Percentiles rank a stretch among this genome's conserved stretches.
phyloP scores from a whole-genome alignment of 2,888 invertebrate genomes.

The Teleiodes luculella region DNA sequence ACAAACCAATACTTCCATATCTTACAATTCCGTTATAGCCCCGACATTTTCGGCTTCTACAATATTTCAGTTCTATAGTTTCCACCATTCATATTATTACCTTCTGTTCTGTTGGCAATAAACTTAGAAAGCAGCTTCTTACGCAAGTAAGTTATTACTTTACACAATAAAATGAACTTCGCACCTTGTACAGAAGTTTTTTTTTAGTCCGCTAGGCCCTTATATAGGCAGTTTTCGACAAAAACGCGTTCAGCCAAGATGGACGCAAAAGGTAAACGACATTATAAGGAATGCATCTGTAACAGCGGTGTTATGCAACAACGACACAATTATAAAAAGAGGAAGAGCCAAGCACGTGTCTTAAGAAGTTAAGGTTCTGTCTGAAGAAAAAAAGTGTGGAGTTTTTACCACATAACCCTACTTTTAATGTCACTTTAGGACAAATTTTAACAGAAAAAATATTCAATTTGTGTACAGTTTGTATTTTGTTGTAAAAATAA shows the following conservation, averaged over 20 bases:
- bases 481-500: too few relatives aligned
- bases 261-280: slow-evolving; percentile 6
- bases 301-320: slow-evolving; percentile 5
- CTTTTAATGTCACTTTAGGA: too few relatives aligned
- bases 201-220: background rate
- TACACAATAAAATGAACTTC: background rate
- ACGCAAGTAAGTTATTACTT: background rate
- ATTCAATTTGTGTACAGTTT: too few relatives aligned
- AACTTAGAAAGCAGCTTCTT: background rate
- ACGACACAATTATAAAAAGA: background rate
- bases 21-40: too few relatives aligned
- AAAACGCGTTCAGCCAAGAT: background rate
- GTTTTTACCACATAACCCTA: too few relatives aligned
- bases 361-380: background rate
- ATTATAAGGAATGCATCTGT: slow-evolving; percentile 7
- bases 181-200: background rate
- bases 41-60: too few relatives aligned
- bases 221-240: background rate
- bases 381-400: too few relatives aligned
- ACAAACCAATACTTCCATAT: too few relatives aligned
- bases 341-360: background rate
- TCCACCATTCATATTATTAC: too few relatives aligned
- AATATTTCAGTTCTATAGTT: too few relatives aligned
- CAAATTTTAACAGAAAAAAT: too few relatives aligned
- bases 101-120: too few relatives aligned